Evolutionary conservation across 2,797 vertebrate genomes (phyloP).

Genomic region (Rhinogobio ventralis): DNA sequence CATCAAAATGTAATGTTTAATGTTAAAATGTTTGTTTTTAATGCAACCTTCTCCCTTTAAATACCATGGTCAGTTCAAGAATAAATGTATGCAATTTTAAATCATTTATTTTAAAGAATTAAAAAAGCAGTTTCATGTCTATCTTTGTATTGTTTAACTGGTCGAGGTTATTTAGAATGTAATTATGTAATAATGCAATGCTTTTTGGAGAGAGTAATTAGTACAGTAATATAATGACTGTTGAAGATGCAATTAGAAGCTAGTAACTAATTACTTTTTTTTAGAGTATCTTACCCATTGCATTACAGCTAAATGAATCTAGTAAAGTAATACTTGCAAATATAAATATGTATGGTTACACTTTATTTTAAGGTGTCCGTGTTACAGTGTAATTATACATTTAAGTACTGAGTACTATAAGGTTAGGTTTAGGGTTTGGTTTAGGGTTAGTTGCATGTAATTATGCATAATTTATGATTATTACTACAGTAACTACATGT

Average conservation of each 20-base stretch:
- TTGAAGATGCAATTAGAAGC: neutral
- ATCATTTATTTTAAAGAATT: neutral
- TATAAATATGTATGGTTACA: constrained; percentile 20
- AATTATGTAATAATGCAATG: neutral
- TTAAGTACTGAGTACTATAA: no score
- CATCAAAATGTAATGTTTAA: neutral
- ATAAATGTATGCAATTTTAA: neutral
- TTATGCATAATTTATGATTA: no score
- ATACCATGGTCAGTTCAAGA: neutral
- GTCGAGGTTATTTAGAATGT: neutral
- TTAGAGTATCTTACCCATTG: neutral
- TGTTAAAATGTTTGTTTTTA: neutral
- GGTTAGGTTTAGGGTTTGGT: no score
- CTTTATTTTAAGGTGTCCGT: no score
- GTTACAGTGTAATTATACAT: no score
- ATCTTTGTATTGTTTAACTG: neutral
- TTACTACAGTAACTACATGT: no score
- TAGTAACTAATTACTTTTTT: neutral
- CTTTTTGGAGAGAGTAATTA: neutral
- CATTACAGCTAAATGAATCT: neutral
- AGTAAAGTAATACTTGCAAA: constrained; percentile 21
- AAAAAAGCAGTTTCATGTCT: neutral
- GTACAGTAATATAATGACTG: neutral
- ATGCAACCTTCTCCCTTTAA: neutral
- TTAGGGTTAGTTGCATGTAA: no score